Percentiles rank a stretch among this genome's conserved stretches.
phyloP scores from a whole-genome alignment of 2,113 vertebrate genomes.

The Leptobrachium ailaonicum region DNA sequence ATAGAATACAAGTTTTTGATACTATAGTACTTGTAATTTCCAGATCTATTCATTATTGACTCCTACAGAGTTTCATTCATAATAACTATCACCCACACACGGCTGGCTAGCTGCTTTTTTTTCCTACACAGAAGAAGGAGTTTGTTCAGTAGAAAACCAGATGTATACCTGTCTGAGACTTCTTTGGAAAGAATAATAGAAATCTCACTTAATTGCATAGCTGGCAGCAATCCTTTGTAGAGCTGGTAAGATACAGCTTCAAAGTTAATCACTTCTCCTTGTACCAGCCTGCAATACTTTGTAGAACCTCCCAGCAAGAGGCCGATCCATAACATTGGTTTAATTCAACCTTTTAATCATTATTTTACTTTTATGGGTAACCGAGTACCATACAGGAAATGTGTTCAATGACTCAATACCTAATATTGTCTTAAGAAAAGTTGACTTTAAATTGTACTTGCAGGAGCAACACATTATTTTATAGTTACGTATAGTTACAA shows the following conservation, averaged over 20 bases:
- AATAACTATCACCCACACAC: constrained; percentile 34
- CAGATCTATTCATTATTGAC: constrained; percentile 30
- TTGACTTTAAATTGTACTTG: not conserved
- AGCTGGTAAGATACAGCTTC: constrained; percentile 51
- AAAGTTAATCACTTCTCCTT: constrained; percentile 43
- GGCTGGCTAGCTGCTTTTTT: constrained; percentile 39
- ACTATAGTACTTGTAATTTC: constrained; percentile 36
- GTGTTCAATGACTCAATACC: constrained; percentile 2
- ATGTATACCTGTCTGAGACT: constrained; percentile 53
- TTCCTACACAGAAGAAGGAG: constrained; percentile 41
- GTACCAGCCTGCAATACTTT: constrained; percentile 48
- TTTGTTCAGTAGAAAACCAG: constrained; percentile 53
- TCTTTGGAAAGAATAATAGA: constrained; percentile 53
- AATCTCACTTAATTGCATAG: constrained; percentile 49
- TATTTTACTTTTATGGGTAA: constrained; percentile 18
- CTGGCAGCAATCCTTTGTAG: constrained; percentile 42
- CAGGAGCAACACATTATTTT: too few relatives aligned
- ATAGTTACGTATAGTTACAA: not conserved
- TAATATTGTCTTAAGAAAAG: constrained; percentile 1
- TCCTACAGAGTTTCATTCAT: constrained; percentile 49
- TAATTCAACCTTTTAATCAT: not conserved
- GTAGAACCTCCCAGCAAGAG: constrained; percentile 48
- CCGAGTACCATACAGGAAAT: not conserved
- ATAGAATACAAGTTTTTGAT: constrained; percentile 35
- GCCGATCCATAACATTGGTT: constrained; percentile 12